These are phyloP conservation scores for Pogonocichla stellata DNA, from an alignment of 2,113 vertebrate species.

Conservation along the genomic window DNA sequence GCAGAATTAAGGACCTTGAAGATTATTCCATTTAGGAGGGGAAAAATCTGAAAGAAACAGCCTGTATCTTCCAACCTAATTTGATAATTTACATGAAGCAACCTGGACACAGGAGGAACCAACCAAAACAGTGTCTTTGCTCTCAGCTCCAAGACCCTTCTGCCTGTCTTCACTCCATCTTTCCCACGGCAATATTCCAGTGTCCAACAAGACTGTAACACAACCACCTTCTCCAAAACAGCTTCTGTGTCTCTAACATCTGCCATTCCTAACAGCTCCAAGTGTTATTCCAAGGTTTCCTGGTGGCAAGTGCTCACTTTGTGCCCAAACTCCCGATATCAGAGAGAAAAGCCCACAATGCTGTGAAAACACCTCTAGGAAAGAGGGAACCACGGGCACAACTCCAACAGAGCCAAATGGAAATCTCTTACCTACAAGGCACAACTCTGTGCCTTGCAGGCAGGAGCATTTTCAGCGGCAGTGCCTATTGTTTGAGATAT, in stretches of 20 bases:
- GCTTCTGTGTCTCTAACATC: not conserved
- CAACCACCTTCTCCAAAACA: not conserved
- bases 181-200: not conserved
- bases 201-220: rapidly evolving
- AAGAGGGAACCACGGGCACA: not conserved
- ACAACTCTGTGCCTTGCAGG: not conserved
- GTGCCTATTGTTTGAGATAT: not conserved
- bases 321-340: not conserved
- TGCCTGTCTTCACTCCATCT: not conserved
- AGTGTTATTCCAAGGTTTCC: not conserved
- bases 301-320: not conserved
- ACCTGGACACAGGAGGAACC: not conserved
- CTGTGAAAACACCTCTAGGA: not conserved
- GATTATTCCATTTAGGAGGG: not conserved
- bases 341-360: not conserved
- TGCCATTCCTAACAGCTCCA: not conserved
- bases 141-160: not conserved
- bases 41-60: not conserved
- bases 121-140: not conserved
- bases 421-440: not conserved
- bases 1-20: not conserved
- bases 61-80: not conserved
- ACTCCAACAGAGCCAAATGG: not conserved
- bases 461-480: not conserved
- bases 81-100: not conserved